Evolutionary conservation across 2,113 vertebrate species (phyloP).

Genomic region (Tupaia chinensis): DNA sequence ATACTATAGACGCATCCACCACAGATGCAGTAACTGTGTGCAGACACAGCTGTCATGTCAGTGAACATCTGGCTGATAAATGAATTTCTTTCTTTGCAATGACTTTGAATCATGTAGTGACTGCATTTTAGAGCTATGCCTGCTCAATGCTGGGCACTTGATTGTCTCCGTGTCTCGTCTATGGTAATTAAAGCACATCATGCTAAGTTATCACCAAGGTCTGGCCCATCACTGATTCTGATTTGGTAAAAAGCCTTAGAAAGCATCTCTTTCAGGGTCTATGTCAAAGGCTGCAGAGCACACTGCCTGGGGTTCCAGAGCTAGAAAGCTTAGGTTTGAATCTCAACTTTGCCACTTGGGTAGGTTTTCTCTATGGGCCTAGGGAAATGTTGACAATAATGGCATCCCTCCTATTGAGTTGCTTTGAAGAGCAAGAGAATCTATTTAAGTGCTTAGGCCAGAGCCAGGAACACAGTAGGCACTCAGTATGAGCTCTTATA

Average conservation of each 20-base stretch:
- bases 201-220: not conserved
- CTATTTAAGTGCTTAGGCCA: not conserved
- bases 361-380: not conserved
- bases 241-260: not conserved
- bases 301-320: not conserved
- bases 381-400: not conserved
- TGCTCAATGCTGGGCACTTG: not conserved
- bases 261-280: not conserved
- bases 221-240: not conserved
- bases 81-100: not conserved
- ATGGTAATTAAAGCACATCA: not conserved
- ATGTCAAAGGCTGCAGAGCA: not conserved
- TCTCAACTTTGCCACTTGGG: not conserved
- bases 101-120: not conserved
- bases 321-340: not conserved
- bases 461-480: not conserved
- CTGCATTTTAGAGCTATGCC: not conserved
- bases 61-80: conserved; percentile 43
- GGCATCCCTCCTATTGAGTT: accelerated
- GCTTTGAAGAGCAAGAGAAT: not conserved
- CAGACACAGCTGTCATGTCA: not conserved
- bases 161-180: not conserved
- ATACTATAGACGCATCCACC: not conserved
- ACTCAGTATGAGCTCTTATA: not conserved
- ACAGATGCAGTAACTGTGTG: not conserved